Conservation (phyloP, 23 tunicate genomes). For the Corella eumyota region DNA sequence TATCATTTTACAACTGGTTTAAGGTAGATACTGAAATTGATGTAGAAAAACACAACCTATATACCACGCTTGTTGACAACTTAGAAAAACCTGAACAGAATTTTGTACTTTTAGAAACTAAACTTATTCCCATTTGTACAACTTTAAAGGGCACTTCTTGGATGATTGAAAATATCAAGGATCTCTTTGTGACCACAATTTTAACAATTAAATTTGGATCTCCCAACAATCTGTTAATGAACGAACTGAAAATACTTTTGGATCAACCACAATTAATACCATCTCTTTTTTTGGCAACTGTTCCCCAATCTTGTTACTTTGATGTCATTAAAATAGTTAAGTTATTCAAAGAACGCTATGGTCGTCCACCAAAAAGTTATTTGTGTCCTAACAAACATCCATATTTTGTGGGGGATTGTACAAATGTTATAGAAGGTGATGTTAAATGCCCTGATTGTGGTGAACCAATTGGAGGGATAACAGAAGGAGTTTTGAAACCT, state of each 20-base stretch:
- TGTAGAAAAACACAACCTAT: too few species aligned
- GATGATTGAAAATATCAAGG: too few species aligned
- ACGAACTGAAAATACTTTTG: neutral
- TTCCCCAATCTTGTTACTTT: constrained; percentile 50
- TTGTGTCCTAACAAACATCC: constrained; percentile 50
- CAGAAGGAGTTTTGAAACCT: neutral
- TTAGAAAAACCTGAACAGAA: too few species aligned
- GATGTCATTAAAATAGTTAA: constrained; percentile 6
- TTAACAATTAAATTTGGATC: too few species aligned
- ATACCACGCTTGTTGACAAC: too few species aligned
- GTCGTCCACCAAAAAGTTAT: constrained; percentile 23
- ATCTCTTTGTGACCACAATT: too few species aligned
- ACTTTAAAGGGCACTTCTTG: too few species aligned
- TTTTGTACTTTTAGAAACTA: too few species aligned
- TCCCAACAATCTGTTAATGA: too few species aligned
- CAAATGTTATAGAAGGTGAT: constrained; percentile 9
- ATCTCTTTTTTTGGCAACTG: constrained; percentile 42
- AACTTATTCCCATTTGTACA: too few species aligned
- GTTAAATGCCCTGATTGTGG: constrained; percentile 38
- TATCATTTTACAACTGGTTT: too few species aligned
- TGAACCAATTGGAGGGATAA: constrained; percentile 37
- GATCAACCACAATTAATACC: neutral
- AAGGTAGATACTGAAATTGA: too few species aligned
- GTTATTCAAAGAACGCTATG: neutral
- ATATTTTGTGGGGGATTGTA: constrained; percentile 47